Evolutionary conservation across 2,888 invertebrate genomes (phyloP), one percentile per base, ranked within the genome.

Genomic region (Tortricodes alternella): DNA sequence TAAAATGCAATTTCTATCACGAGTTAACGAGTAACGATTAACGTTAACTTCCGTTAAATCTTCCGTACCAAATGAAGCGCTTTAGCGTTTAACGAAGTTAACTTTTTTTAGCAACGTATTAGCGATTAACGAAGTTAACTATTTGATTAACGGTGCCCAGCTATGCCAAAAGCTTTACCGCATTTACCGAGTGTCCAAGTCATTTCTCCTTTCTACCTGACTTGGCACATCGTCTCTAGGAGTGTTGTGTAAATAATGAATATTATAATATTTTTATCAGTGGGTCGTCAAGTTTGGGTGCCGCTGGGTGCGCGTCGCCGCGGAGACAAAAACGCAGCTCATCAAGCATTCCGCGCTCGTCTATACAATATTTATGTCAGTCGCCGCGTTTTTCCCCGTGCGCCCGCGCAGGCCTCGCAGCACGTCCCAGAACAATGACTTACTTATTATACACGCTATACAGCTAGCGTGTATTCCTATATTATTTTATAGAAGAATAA

Each of bases 351-450:
- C 88, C 63, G 73, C 70, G 67, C 84, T 83, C 85, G 86, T 87
- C 80, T 80, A 78, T 85, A 84, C 80, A 68, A 84, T 85, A 86
- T 85, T 85, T 74, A 87, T 86, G 85, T 85, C 83, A 85, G 73
- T 76, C 79, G 73, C 57, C 70, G 74, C 66, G 74, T 75, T 78
- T 74, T 78, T 78, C 76, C 73, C 68, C 67, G 68, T 51, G 66
- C 65, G 62, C 63, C 59, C 62, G 58, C 64, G 49, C 63, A 55
- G 55, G 60, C 52, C 11, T 50, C 8, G 46, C 50, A 51, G 49
- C 46, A 6, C 37, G 24, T 27, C 43, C n/a, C 21, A 37, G 46
- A 46, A 53, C 53, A 53, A 53, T 53, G 46, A 39, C 53, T 53
- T 53, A 53, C 53, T 53, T 53, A 53, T 46, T 53, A 46, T 53